phyloP scores from a whole-genome alignment of 2,113 vertebrate species.

The Phyllopteryx taeniolatus region DNA sequence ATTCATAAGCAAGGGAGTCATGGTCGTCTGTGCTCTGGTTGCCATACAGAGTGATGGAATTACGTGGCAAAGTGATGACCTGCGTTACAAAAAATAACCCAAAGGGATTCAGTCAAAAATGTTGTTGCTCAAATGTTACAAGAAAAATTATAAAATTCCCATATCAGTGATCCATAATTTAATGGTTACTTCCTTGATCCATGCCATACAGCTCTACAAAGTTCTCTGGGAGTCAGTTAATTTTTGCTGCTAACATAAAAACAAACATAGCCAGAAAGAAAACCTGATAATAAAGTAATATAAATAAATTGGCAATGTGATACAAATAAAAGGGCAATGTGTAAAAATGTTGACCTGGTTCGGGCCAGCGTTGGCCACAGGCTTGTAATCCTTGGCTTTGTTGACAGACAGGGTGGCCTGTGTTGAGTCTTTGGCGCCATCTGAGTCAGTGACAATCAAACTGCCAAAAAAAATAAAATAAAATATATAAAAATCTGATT shows the following conservation, averaged over 20 bases:
- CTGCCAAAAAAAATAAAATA: slow-evolving; percentile 56
- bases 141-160: no score
- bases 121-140: background rate
- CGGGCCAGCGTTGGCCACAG: slow-evolving; percentile 88
- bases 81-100: slow-evolving; percentile 11
- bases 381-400: slow-evolving; percentile 93
- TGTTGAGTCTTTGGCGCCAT: slow-evolving; percentile 86
- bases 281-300: background rate
- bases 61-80: slow-evolving; percentile 92
- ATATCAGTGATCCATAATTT: no score
- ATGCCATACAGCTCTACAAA: background rate
- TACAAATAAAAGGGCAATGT: background rate
- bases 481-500: background rate
- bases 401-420: slow-evolving; percentile 86
- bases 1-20: slow-evolving; percentile 89
- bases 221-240: background rate
- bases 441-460: slow-evolving; percentile 91
- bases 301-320: background rate
- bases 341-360: slow-evolving; percentile 74
- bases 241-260: background rate
- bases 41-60: slow-evolving; percentile 87
- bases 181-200: background rate
- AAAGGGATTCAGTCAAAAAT: background rate
- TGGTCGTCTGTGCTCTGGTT: slow-evolving; percentile 96
- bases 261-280: background rate